Conservation (phyloP, 2,888 invertebrate genomes). For the Hyalella azteca region DNA sequence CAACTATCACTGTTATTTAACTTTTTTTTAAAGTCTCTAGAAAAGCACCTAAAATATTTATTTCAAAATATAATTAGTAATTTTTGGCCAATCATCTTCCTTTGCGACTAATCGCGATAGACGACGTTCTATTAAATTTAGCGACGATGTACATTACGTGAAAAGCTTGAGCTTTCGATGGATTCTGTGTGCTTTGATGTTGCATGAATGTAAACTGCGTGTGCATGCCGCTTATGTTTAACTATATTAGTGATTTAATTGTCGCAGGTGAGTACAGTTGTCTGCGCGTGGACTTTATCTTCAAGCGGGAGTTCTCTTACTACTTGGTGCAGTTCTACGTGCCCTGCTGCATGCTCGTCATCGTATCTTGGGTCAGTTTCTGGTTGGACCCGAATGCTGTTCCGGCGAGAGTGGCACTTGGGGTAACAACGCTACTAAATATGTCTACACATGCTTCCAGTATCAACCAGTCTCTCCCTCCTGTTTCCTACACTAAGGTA, state of each 20-base stretch:
- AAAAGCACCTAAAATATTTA: no score
- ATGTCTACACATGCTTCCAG: conserved; percentile 95
- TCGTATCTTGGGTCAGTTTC: conserved; percentile 94
- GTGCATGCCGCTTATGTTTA: not conserved
- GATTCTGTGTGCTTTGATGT: conserved; percentile 12
- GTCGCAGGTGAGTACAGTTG: conserved; percentile 47
- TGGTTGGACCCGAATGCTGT: conserved; percentile 95
- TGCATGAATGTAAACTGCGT: not conserved
- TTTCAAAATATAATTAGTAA: no score
- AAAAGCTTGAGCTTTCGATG: no score
- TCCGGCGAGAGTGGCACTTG: conserved; percentile 90
- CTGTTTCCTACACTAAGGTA: conserved; percentile 93
- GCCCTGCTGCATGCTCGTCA: conserved; percentile 97
- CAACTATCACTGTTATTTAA: no score
- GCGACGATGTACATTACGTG: no score
- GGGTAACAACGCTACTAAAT: conserved; percentile 92
- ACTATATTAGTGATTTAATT: conserved; percentile 29
- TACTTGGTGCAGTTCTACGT: conserved; percentile 99
- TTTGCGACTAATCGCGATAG: no score
- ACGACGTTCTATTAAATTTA: no score
- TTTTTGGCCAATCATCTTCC: no score
- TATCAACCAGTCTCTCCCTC: conserved; percentile 93
- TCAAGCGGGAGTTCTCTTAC: conserved; percentile 98
- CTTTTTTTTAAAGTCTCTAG: no score
- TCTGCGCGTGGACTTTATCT: conserved; percentile 90